phyloP scores from a whole-genome alignment of 2,113 vertebrate genomes.

The Smithornis capensis region DNA sequence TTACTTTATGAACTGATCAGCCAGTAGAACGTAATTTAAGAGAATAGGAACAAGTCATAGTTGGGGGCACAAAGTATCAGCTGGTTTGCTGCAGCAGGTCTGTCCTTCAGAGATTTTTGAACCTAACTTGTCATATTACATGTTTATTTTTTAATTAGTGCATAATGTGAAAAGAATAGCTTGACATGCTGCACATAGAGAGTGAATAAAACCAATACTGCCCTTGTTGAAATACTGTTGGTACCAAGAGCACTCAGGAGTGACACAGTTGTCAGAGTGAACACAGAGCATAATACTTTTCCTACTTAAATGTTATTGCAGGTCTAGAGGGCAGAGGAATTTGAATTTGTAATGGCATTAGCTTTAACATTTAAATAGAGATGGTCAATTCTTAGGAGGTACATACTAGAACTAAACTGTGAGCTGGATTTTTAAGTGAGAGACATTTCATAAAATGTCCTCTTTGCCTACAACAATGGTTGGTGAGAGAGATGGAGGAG shows the following conservation, averaged over 20 bases:
- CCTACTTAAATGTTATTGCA: not conserved
- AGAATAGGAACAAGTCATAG: slow-evolving; percentile 6
- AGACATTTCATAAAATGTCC: not conserved
- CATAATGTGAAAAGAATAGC: not conserved
- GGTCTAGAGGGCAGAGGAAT: not conserved
- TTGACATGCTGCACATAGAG: not conserved
- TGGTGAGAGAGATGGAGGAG: not conserved
- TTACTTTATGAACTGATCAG: slow-evolving; percentile 53
- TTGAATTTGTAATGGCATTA: not conserved
- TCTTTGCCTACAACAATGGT: not conserved
- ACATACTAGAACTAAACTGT: not conserved
- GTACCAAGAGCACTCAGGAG: not conserved
- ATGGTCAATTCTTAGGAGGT: not conserved
- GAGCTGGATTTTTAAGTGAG: not conserved
- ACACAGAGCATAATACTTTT: not conserved
- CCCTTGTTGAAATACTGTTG: not conserved
- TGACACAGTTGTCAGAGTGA: not conserved
- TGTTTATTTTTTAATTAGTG: slow-evolving; percentile 9
- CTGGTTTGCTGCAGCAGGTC: not conserved
- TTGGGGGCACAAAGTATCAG: not conserved
- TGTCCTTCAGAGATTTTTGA: slow-evolving; percentile 37
- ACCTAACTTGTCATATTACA: not conserved
- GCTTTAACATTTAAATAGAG: not conserved
- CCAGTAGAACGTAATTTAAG: not conserved
- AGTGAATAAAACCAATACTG: not conserved